Evolutionary conservation across 2,113 vertebrate genomes (phyloP).

Genomic region (Raja brachyura): DNA sequence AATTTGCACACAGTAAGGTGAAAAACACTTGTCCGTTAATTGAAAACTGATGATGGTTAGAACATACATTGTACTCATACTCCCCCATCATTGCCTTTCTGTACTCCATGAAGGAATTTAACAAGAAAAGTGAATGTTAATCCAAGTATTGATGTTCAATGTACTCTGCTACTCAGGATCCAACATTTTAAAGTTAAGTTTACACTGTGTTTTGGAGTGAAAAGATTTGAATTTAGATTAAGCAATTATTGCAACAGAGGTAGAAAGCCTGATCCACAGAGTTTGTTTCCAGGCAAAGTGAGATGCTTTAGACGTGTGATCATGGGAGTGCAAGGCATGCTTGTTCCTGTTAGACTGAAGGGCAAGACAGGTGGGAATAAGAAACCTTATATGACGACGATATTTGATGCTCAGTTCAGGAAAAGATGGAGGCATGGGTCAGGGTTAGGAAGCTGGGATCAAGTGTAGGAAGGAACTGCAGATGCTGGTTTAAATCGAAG

Average conservation of each 20-base stretch:
- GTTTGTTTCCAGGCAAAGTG: background rate
- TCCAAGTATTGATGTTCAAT: background rate
- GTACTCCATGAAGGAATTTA: background rate
- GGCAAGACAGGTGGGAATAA: no score
- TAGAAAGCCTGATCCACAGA: background rate
- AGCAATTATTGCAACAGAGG: background rate
- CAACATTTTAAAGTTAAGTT: background rate
- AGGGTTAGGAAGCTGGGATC: no score
- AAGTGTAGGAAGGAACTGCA: no score
- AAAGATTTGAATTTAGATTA: background rate
- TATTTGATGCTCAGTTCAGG: no score
- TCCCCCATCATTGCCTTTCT: background rate
- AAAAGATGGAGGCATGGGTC: no score
- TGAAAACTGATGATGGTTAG: background rate
- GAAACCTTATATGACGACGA: no score
- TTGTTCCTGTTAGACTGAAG: no score
- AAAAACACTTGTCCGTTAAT: constrained; percentile 16
- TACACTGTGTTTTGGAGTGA: background rate
- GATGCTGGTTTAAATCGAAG: no score
- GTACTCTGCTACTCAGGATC: background rate
- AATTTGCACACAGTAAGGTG: background rate
- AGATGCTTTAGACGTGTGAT: no score
- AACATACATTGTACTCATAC: background rate
- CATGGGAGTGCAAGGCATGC: no score
- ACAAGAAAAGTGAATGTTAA: background rate